Evolutionary conservation across 2,888 invertebrate genomes (phyloP).

Genomic region (Quadroppia sp.): DNA sequence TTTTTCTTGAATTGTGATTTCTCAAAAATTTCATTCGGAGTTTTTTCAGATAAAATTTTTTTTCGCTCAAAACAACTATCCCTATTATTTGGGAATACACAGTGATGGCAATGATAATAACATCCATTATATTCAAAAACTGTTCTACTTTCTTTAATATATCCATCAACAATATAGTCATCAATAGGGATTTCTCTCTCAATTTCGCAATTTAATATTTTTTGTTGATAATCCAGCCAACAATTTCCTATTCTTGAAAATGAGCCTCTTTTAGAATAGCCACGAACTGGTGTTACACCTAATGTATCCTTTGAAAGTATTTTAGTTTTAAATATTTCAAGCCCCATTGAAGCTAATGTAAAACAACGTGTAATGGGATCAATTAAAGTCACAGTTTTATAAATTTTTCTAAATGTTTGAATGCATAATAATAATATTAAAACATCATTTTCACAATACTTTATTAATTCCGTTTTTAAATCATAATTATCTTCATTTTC

Average conservation of each 20-base stretch:
- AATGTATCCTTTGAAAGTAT: conserved; percentile 35
- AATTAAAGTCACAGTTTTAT: conserved; percentile 2
- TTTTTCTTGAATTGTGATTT: background rate
- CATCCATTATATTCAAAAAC: conserved; percentile 47
- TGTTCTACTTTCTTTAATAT: conserved; percentile 7
- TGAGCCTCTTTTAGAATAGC: conserved; percentile 31
- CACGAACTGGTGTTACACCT: conserved; percentile 40
- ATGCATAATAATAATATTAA: conserved; percentile 13
- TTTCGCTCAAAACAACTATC: background rate
- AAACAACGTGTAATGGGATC: conserved; percentile 40
- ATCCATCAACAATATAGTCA: conserved; percentile 45
- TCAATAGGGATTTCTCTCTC: conserved; percentile 44
- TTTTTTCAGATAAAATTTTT: background rate
- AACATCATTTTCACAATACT: conserved; percentile 42
- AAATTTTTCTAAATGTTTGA: conserved; percentile 16
- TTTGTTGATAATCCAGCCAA: conserved; percentile 32
- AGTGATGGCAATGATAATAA: conserved; percentile 46
- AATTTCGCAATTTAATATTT: background rate
- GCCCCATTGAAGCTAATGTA: conserved; percentile 41
- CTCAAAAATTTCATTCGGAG: conserved; percentile 2
- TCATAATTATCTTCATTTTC: background rate
- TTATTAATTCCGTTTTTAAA: conserved; percentile 18
- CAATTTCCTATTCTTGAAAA: background rate
- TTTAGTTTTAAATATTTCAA: conserved; percentile 38
- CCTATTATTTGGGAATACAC: conserved; percentile 40